Conservation (phyloP, 35 echinoderm and acorn worm species). For the Heliocidaris tuberculata region DNA sequence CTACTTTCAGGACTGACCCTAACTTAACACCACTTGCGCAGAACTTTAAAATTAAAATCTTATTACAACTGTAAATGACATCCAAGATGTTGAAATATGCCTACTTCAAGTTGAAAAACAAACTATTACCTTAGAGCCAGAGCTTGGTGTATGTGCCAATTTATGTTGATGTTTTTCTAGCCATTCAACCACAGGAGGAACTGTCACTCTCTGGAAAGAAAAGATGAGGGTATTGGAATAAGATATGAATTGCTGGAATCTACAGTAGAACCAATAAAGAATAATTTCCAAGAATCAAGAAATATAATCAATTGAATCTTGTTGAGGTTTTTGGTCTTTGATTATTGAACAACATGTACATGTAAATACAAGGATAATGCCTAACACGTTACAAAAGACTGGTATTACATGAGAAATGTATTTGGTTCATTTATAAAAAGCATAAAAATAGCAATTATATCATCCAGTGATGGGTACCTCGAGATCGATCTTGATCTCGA, state of each 20-base stretch:
- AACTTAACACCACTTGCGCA: too few relatives aligned
- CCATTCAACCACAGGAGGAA: constrained; percentile 38
- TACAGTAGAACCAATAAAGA: neutral
- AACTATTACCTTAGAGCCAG: neutral
- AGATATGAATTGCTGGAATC: neutral
- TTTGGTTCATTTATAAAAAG: too few relatives aligned
- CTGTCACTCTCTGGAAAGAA: neutral
- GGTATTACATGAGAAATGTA: too few relatives aligned
- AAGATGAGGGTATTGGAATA: neutral
- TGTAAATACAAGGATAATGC: too few relatives aligned
- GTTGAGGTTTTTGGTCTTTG: too few relatives aligned
- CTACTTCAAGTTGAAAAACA: neutral
- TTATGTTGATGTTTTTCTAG: constrained; percentile 19
- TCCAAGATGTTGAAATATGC: neutral
- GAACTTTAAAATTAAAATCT: neutral
- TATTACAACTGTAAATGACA: neutral
- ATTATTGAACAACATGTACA: too few relatives aligned
- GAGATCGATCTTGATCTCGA: too few relatives aligned
- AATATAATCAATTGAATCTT: too few relatives aligned
- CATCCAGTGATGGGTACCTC: too few relatives aligned
- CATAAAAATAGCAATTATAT: too few relatives aligned
- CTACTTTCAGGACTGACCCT: neutral
- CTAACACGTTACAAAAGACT: too few relatives aligned
- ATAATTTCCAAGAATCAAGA: neutral
- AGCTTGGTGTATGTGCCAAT: neutral